Base-by-base conservation (phyloP, 2,888 invertebrate genomes). In the Lucinisca nassula region DNA sequence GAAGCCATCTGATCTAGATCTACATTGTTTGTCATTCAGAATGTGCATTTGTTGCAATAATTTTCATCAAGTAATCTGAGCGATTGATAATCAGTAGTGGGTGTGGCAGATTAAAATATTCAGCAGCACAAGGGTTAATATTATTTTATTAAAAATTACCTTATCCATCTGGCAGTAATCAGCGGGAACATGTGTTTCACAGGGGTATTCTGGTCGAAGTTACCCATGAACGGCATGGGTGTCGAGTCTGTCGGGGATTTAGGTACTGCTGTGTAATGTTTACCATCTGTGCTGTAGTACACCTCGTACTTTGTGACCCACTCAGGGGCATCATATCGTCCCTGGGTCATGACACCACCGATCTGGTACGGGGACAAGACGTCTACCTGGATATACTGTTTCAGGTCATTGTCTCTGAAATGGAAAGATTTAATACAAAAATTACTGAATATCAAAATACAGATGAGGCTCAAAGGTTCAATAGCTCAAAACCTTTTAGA, bases 231-330 rank as follows among this genome's bases (percentile, higher is more conserved):
- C 12, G 89, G 81, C 81, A 82, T 89, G 10, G 87, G 89, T 0
- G 88, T 45, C 14, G 85, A 85, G 75, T 92, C 93, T 0, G 85
- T 83, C 49, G 88, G 85, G 12, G 90, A 91, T 27, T 80, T 80
- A 10, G 91, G 87, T 10, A 93, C 70, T 8, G 92, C 87, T 6
- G 77, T 81, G 80, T 88, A 94, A 67, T 89, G 88, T 51, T 83
- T 84, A 37, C 93, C 94, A 73, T 93, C 93, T 12, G 87, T 90
- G 38, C 93, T 93, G 89, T 92, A 93, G 90, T 92, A 91, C 12
- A 93, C 83, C 70, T 88, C 87, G 61, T 92, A 93, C 70, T 88
- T 87, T 1, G 93, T 93, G 21, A 93, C 92, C 93, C 93, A 93
- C 49, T 90, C 81, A 8, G 75, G 61, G n/a, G 74, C 76, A 24